These are phyloP conservation scores for Ennomos fuscantarius DNA, from an alignment of 2,888 invertebrate species.

Conservation along the genomic window DNA sequence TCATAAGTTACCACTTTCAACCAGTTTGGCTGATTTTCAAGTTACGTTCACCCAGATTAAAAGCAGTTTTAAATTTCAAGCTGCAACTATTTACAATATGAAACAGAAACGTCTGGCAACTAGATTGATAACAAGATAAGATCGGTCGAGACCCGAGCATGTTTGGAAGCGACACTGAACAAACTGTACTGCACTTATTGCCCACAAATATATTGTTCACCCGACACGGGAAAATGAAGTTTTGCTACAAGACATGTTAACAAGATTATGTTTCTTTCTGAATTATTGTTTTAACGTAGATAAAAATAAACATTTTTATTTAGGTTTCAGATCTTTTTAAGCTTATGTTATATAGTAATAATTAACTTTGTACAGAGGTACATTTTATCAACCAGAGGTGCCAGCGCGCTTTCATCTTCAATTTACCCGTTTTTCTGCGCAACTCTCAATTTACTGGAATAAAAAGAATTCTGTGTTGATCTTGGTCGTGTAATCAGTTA, in stretches of 20 bases:
- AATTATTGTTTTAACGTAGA: not conserved
- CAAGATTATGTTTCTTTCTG: constrained; percentile 1
- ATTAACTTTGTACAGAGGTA: too few relatives aligned
- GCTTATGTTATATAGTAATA: too few relatives aligned
- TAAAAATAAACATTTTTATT: not conserved
- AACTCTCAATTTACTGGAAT: too few relatives aligned
- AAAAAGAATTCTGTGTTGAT: too few relatives aligned
- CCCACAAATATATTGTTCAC: constrained; percentile 12
- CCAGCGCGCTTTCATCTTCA: too few relatives aligned
- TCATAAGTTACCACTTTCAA: constrained; percentile 14
- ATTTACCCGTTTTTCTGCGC: too few relatives aligned
- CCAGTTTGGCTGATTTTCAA: constrained; percentile 25
- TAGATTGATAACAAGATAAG: constrained; percentile 30
- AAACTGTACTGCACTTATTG: constrained; percentile 22
- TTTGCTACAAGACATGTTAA: constrained; percentile 9
- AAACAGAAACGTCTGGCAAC: constrained; percentile 24
- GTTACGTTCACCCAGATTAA: constrained; percentile 21
- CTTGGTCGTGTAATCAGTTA: too few relatives aligned
- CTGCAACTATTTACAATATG: constrained; percentile 23
- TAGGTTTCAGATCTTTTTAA: too few relatives aligned
- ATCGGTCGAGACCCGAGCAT: constrained; percentile 12
- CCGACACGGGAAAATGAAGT: constrained; percentile 14
- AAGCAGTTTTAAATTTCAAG: constrained; percentile 14
- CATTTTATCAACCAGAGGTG: too few relatives aligned
- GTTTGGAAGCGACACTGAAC: constrained; percentile 21